Base-by-base conservation (phyloP, 2,888 invertebrate genomes). In the Muschampia staudingeri region DNA sequence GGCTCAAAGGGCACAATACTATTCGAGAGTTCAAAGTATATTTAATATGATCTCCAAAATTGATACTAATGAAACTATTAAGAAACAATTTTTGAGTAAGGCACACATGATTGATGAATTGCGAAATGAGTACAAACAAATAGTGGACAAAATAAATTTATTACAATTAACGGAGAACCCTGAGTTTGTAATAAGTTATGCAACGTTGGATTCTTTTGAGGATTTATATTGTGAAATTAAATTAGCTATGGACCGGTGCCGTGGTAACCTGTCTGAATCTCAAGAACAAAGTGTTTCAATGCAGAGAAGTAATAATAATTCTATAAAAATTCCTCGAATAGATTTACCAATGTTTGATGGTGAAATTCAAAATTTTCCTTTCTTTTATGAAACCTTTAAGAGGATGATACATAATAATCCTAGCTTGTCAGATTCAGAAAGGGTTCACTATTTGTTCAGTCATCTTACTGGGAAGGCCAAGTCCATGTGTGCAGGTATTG, bases 71-170 rank as follows among this genome's bases (percentile, higher is more conserved):
- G 19, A 56, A 56, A 30, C 48, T 8, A 48, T 14, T 25, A 72
- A 48, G 30, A 72, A 56, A 56, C 56, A 56, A 56, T 56, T 56
- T 56, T 56, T 56, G 56, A 56, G 56, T 56, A 56, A 56, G 5
- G 7, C 56, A 7, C 56, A 56, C 5, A 19, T 11, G 8, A 56
- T n/a, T 19, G 56, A 56, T 56, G 3, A 56, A 6, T 56, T n/a
- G 6, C 56, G 56, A 11, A n/a, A 56, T 5, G 56, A 56, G 11
- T 56, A 56, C 6, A 6, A 7, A 56, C 9, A 56, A 44, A 11
- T 44, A 12, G 12, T 44, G 11, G 44, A 44, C 12, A 44, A 44
- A 12, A 44, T 44, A 12, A 56, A 56, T 56, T 56, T 56, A 56
- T 56, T 56, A 56, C 56, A 56, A 6, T 56, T 56, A 56, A 56